A percentile compares a stretch with the other conserved stretches of the same genome.
Conservation (phyloP, 2,888 invertebrate species). For the Resseliella maxima region DNA sequence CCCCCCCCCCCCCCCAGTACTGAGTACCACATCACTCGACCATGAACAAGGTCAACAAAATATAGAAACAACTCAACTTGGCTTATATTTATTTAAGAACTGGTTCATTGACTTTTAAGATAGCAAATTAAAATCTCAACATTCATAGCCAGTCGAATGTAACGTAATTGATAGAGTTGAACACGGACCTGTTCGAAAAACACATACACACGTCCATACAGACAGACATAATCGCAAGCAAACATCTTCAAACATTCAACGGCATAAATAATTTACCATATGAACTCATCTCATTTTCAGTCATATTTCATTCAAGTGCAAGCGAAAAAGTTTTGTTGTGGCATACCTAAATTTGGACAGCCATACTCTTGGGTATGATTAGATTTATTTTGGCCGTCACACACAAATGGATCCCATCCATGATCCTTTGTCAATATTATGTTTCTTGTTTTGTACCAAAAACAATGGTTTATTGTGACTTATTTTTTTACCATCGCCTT, state of each 20-base stretch:
- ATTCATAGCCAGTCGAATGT: not conserved
- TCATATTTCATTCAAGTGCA: no score
- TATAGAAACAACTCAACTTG: not conserved
- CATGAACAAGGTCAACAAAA: constrained; percentile 21
- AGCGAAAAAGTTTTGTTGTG: no score
- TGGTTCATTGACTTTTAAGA: constrained; percentile 44
- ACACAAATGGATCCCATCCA: no score
- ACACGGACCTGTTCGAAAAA: not conserved
- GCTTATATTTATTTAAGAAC: not conserved
- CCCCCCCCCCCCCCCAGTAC: not conserved
- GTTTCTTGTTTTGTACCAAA: no score
- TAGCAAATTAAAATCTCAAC: constrained; percentile 28
- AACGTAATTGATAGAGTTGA: not conserved
- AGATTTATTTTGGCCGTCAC: no score
- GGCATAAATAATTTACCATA: not conserved
- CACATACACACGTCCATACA: not conserved
- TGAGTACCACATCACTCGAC: not conserved
- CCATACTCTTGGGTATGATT: no score
- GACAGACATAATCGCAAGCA: no score
- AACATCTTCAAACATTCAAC: not conserved
- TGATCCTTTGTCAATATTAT: no score
- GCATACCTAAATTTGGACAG: no score
- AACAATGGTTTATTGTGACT: no score
- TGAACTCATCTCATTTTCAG: not conserved
- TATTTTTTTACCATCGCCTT: no score